These are phyloP conservation scores for Himalopsyche tibetana DNA, from an alignment of 2,888 invertebrate genomes.

Conservation along the genomic window DNA sequence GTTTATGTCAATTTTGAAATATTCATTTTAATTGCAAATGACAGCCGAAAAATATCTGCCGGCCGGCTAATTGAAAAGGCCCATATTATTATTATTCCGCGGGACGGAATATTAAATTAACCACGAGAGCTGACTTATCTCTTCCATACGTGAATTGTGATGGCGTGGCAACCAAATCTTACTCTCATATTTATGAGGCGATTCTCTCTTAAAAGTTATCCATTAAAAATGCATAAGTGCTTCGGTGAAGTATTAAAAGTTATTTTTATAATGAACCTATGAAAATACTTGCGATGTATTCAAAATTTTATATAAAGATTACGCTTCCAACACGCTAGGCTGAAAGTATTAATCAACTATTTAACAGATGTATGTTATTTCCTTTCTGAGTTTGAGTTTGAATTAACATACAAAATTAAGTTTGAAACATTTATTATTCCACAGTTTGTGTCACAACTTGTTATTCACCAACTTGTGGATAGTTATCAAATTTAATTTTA, in stretches of 20 bases:
- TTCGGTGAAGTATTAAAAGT: neutral
- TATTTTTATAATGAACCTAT: too few species aligned
- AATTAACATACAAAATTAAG: too few species aligned
- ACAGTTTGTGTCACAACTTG: too few species aligned
- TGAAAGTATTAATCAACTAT: too few species aligned
- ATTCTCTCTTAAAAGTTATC: constrained; percentile 15
- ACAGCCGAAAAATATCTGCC: constrained; percentile 43
- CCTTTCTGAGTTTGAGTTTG: too few species aligned
- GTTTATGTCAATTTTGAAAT: constrained; percentile 47
- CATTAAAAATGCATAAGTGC: constrained; percentile 20
- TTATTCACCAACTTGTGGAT: too few species aligned
- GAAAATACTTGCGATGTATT: too few species aligned
- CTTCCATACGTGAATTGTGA: neutral
- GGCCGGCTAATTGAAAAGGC: constrained; percentile 16
- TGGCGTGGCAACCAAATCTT: constrained; percentile 21
- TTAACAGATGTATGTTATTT: too few species aligned
- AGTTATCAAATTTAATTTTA: too few species aligned
- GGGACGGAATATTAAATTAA: neutral
- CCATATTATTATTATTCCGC: neutral
- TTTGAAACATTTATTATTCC: too few species aligned
- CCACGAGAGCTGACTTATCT: constrained; percentile 6
- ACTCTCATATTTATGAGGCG: neutral
- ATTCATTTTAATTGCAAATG: constrained; percentile 38
- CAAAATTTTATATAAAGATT: too few species aligned
- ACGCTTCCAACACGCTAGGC: too few species aligned